Base-by-base conservation (phyloP, 2,113 vertebrate genomes). In the Protomyctophum bolini region DNA sequence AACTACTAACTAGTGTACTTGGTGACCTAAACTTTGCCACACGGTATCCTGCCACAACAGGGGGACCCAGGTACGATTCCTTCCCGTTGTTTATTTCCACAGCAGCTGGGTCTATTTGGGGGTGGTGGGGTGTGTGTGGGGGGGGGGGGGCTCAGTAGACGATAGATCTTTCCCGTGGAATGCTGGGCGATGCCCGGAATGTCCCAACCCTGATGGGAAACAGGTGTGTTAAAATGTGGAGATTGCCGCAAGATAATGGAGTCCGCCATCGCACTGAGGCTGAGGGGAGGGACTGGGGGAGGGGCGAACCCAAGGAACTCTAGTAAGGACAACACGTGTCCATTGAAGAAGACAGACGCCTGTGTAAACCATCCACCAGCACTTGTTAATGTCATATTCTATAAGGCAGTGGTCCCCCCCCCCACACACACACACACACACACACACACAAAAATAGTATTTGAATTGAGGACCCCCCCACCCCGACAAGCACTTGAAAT, bases 131-230 rank as follows among this genome's bases (percentile, higher is more conserved):
- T n/a, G n/a, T n/a, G n/a, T n/a, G n/a, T n/a, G n/a, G 50, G 50
- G 8, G 63, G 55, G 14, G 41, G 33, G 29, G 46, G 51, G 12
- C 66, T 73, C 28, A 4, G 56, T 63, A 58, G 70, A 65, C 33
- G 76, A 74, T 79, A 57, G 70, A 75, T 83, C 58, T 77, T 81
- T 84, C 50, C 50, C 45, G 59, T 66, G 83, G 79, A 85, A 81
- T 83, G 74, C 75, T 51, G 65, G 76, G 72, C 63, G 77, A 83
- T 72, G 80, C 66, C 77, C 80, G 87, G 87, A 90, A 83, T 86
- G 85, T 84, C 64, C 68, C 3, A 45, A 57, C 63, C 50, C 12
- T 88, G 84, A 90, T 89, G 60, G 80, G 79, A 91, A 90, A 86
- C 88, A 87, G 83, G 82, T 90, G 90, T 89, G 84, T 77, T 59